Conservation (phyloP, 2,113 vertebrate genomes). For the Accipiter cooperii region DNA sequence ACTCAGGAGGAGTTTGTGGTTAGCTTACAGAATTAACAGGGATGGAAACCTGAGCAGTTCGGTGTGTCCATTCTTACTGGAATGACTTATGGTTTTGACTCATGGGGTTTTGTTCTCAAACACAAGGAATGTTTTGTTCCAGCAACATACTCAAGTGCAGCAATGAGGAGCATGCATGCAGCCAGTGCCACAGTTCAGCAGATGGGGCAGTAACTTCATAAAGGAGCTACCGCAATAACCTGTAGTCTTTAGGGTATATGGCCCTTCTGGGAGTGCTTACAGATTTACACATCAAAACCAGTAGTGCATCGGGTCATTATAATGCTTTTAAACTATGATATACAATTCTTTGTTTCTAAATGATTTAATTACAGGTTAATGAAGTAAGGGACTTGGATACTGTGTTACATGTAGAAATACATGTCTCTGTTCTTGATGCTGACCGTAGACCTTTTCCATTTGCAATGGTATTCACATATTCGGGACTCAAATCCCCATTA, state of each 20-base stretch:
- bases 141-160: background rate
- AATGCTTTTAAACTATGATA: background rate
- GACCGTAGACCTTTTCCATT: background rate
- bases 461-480: background rate
- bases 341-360: background rate
- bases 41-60: background rate
- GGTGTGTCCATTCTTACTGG: fast-evolving
- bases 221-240: background rate
- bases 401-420: background rate
- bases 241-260: background rate
- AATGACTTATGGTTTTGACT: background rate
- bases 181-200: background rate
- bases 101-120: background rate
- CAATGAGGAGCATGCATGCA: fast-evolving
- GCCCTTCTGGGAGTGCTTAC: background rate
- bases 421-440: background rate
- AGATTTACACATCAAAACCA: background rate
- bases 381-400: background rate
- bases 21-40: background rate
- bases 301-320: background rate
- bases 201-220: background rate
- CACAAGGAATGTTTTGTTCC: background rate
- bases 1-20: background rate
- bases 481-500: background rate
- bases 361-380: background rate